Percentiles rank a stretch among this genome's conserved stretches.
These are phyloP conservation scores for Esox niger DNA, from an alignment of 2,113 vertebrate genomes.

Conservation along the genomic window DNA sequence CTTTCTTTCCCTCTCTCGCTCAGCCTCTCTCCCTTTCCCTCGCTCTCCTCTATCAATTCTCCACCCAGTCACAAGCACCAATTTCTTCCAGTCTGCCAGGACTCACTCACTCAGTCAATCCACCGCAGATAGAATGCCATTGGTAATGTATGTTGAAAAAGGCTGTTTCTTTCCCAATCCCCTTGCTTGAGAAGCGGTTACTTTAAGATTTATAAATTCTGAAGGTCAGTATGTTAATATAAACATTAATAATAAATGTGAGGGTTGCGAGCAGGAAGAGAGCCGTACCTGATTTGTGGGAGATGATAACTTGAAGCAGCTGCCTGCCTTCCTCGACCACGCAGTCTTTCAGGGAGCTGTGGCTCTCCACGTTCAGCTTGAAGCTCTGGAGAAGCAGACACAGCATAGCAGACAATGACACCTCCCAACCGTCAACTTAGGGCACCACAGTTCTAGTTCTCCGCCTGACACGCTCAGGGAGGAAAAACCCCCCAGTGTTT, in stretches of 20 bases:
- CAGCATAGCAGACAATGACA: background rate
- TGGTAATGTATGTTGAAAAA: slow-evolving; percentile 39
- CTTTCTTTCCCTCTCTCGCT: background rate
- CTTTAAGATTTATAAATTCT: slow-evolving; percentile 93
- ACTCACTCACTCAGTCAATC: slow-evolving; percentile 1
- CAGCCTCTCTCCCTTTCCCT: background rate
- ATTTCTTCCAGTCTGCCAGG: slow-evolving; percentile 17
- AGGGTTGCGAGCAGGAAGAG: slow-evolving; percentile 72
- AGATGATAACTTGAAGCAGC: slow-evolving; percentile 89
- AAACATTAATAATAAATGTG: slow-evolving; percentile 98
- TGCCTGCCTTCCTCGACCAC: slow-evolving; percentile 88
- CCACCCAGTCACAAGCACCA: background rate
- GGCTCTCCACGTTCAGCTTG: slow-evolving; percentile 92
- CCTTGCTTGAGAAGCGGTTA: slow-evolving; percentile 68
- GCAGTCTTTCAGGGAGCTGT: slow-evolving; percentile 85
- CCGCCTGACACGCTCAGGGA: slow-evolving; percentile 7
- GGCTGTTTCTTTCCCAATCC: slow-evolving; percentile 23
- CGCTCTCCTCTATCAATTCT: background rate
- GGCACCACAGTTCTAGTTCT: background rate
- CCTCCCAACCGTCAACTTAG: background rate
- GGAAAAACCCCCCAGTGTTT: background rate
- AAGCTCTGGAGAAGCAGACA: slow-evolving; percentile 78
- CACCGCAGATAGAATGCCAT: slow-evolving; percentile 13
- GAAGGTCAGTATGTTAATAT: slow-evolving; percentile 99
- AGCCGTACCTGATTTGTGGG: slow-evolving; percentile 93